Base-by-base conservation (phyloP, 64 coral and sea anemone genomes). In the Orbicella faveolata region DNA sequence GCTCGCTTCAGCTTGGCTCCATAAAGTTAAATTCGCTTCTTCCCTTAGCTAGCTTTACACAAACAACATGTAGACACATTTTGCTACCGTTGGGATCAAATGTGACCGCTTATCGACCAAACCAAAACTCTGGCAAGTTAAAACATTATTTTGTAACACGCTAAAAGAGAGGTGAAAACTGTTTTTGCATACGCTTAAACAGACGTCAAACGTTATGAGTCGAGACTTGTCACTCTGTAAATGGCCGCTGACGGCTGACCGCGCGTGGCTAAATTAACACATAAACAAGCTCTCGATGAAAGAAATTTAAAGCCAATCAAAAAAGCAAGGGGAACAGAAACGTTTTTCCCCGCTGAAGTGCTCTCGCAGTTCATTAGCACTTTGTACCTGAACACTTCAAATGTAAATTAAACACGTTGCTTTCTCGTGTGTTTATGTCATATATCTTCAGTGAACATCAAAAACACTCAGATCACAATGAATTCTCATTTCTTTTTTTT, bases 371-470 rank as follows among this genome's bases (percentile, higher is more conserved):
- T 85, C n/a, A 85, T 70, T 85, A 52, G 62, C 18, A 63, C 61
- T 83, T 83, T 83, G 41, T 51, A 78, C 53, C 18, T 8, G 34
- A 85, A 36, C 21, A 25, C 65, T 85, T 72, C 10, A 72, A 67
- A 85, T 85, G 82, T 65, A 72, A 85, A 85, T 85, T 53, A 18
- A 44, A 39, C 82, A 52, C 64, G 37, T 51, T 65, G 36, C 23
- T 9, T 37, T 39, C 33, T n/a, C 25, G 21, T 23, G 21, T 70
- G 67, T 70, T 70, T 70, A 70, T 70, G 9, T 25, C 21, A 26
- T 70, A 26, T 15, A 59, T 57, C 21, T 23, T 4, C 2, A 35
- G 17, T 18, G 79, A 21, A 63, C 61, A 26, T 36, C 25, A 64
- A 34, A 81, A 81, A 81, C 79, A 35, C 63, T 14, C 16, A 81